Conservation (phyloP, 2,888 invertebrate genomes). For the Anticlea derivata region DNA sequence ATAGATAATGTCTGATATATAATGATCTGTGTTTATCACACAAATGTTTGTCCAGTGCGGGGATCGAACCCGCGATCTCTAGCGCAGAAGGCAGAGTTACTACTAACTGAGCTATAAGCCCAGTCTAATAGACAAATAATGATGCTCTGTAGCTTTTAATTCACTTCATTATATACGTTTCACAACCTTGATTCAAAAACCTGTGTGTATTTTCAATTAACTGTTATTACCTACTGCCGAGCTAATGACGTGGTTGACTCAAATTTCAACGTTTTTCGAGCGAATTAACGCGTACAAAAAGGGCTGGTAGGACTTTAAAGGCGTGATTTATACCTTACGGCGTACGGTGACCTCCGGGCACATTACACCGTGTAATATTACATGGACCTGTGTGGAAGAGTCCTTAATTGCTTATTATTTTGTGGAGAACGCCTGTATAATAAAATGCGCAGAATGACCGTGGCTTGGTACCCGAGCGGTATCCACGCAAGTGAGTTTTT, state of each 20-base stretch:
- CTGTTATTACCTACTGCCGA: slow-evolving; percentile 24
- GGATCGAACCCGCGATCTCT: too few species aligned
- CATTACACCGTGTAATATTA: slow-evolving; percentile 15
- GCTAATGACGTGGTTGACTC: slow-evolving; percentile 33
- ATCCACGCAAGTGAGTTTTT: too few species aligned
- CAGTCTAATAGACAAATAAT: too few species aligned
- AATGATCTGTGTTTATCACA: too few species aligned
- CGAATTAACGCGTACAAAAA: slow-evolving; percentile 32
- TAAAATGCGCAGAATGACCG: not conserved
- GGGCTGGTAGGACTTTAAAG: slow-evolving; percentile 25
- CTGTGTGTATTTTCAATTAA: slow-evolving; percentile 12
- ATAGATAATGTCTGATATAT: too few species aligned
- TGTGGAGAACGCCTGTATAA: not conserved
- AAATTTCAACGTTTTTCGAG: slow-evolving; percentile 33
- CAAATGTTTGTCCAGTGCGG: too few species aligned
- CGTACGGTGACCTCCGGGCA: slow-evolving; percentile 2
- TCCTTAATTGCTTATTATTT: slow-evolving; percentile 17
- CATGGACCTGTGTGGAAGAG: not conserved
- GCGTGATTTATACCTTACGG: slow-evolving; percentile 36
- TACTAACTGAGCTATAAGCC: too few species aligned
- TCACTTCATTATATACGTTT: not conserved
- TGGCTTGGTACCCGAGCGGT: too few species aligned
- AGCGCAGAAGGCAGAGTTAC: too few species aligned
- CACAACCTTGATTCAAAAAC: slow-evolving; percentile 10
- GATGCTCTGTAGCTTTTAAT: not conserved